phyloP scores from a whole-genome alignment of 1,140 invertebrate species.

The Nasonia longicornis region DNA sequence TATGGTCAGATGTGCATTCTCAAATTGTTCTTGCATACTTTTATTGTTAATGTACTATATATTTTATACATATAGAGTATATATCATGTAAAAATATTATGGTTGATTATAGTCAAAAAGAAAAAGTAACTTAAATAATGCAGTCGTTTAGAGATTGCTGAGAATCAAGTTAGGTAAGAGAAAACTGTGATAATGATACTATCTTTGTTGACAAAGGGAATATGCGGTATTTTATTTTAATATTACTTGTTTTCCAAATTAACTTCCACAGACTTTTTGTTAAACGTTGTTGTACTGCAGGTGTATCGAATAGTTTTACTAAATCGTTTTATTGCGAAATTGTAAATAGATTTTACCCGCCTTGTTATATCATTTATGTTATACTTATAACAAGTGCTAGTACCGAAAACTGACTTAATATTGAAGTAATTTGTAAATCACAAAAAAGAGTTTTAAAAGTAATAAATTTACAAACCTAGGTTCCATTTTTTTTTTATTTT shows the following conservation, averaged over 20 bases:
- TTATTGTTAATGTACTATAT: not conserved
- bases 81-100: not conserved
- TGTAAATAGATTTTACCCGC: not conserved
- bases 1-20: not conserved
- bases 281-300: not conserved
- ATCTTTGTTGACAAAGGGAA: not conserved
- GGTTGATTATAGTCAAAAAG: not conserved
- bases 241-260: not conserved
- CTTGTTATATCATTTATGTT: not conserved
- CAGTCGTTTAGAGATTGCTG: not conserved
- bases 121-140: not conserved
- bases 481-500: not conserved
- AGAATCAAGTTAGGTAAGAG: constrained; percentile 9
- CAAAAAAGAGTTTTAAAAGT: not conserved
- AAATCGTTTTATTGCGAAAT: not conserved
- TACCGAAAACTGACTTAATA: not conserved
- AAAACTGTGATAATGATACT: constrained; percentile 13
- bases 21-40: not conserved
- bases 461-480: not conserved
- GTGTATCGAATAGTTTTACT: too few relatives aligned
- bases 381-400: not conserved
- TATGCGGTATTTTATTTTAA: not conserved
- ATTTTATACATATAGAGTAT: not conserved
- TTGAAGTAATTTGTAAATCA: not conserved
- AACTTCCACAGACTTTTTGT: not conserved